Evolutionary conservation across 2,113 vertebrate genomes (phyloP), one percentile per base, ranked within the genome.

Genomic region (Geococcyx californianus): DNA sequence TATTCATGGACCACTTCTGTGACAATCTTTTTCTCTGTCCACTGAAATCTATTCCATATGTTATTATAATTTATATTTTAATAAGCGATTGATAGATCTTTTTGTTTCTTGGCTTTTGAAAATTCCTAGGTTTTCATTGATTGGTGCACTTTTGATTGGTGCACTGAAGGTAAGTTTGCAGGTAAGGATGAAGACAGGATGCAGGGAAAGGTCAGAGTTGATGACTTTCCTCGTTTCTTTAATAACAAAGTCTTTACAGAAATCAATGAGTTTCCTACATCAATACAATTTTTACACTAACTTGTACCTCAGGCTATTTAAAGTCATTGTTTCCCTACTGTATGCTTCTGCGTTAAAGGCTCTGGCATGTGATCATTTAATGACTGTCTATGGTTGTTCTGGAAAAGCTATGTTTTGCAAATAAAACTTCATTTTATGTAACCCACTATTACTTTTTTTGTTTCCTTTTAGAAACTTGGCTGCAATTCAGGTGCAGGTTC

Each of bases 381-480:
- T 72, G 31, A 38, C 55, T 97, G 68, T 63, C 66, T 96, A 38
- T 73, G 15, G 20, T 85, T 94, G 55, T 90, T 97, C 62, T 96
- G 93, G 56, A 87, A 93, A 70, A 83, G 55, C 89, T 95, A 34
- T 96, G 77, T 96, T 95, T 96, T 96, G 49, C 74, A 95, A 97
- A 97, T 97, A 93, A 97, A 97, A 93, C 74, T 97, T 86, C 90
- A 60, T 73, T 95, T 97, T 96, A 96, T 98, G 94, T 98, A 97
- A 95, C 87, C 67, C 90, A 67, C 89, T 96, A 68, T 95, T 97
- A 90, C 97, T 86, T 73, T 93, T 47, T 96, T 92, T 95, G 67
- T 98, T 97, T 98, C 88, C 94, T 97, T 95, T 88, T 98, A 99
- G 98, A 98, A 97, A 94, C 95, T 97, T 84, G 97, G 97, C 95